phyloP scores from a whole-genome alignment of 2,113 vertebrate genomes.

The Pseudorasbora parva region DNA sequence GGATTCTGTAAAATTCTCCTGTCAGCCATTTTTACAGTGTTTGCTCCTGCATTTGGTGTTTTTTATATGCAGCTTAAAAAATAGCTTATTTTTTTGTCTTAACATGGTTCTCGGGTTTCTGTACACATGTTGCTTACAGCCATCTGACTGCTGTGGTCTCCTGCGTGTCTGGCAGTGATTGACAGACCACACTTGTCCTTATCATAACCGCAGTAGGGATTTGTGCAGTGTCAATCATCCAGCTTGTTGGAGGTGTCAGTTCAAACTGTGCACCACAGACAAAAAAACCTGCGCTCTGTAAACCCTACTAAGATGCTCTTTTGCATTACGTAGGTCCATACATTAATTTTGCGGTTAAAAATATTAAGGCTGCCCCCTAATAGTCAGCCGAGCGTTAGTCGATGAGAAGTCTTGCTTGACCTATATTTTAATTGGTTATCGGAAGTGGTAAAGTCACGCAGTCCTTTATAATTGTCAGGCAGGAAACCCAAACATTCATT shows the following conservation, averaged over 20 bases:
- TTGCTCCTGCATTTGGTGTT: too few species aligned
- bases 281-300: slow-evolving; percentile 41
- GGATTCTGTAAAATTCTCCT: background rate
- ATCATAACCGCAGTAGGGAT: slow-evolving; percentile 57
- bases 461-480: too few species aligned
- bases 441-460: too few species aligned
- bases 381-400: too few species aligned
- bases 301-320: background rate
- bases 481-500: too few species aligned
- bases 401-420: background rate
- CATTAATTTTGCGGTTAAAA: slow-evolving; percentile 8
- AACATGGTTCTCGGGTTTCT: background rate
- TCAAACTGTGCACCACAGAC: slow-evolving; percentile 39
- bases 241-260: slow-evolving; percentile 58
- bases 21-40: background rate
- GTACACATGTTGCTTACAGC: slow-evolving; percentile 22
- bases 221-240: slow-evolving; percentile 60
- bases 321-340: background rate
- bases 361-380: too few species aligned
- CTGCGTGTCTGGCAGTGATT: slow-evolving; percentile 59
- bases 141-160: slow-evolving; percentile 19
- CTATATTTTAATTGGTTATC: too few species aligned
- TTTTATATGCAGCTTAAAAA: background rate
- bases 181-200: slow-evolving; percentile 64
- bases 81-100: background rate